Base-by-base conservation (phyloP, 2,888 invertebrate species). In the Eudasyphora cyanicolor region DNA sequence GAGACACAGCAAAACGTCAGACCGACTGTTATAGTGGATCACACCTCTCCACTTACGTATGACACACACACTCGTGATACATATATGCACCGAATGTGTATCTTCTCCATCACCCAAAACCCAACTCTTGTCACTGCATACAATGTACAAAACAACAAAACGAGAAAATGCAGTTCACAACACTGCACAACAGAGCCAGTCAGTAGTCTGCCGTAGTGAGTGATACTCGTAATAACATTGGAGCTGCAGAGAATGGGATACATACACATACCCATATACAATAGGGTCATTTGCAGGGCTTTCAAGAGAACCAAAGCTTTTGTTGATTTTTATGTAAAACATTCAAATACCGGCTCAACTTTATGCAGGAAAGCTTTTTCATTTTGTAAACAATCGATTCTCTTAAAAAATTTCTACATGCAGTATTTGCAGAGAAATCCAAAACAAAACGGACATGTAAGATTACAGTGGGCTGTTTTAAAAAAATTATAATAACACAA, bases 111-210 rank as follows among this genome's bases (percentile, higher is more conserved):
- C 49, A 17, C 19, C 49, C 17, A 17, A 21, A 54, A 10, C 19
- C 1, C 54, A n/a, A 54, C 54, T 54, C 38, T 38, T 32, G 62
- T 17, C 62, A 38, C 17, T 21, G 35, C 62, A 32, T 32, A 8
- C 38, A 21, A n/a, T n/a, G 64, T 19, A 14, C 29, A 57, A 60
- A 29, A 4, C 32, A 62, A 32, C 1, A 35, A 38, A 27, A n/a
- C n/a, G n/a, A n/a, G n/a, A 60, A 64, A 64, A 24, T 67, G 67
- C 67, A 67, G 12, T 67, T 38, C 19, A 64, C 5, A 64, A 64
- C 35, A 64, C 32, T 35, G 64, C 38, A 38, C 64, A 64, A 10
- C 2, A 8, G 3, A 17, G 3, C 1, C 8, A 7, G 49, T 2
- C 2, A 1, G n/a, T 2, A 49, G 19, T 49, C 3, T 6, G 24